Base-by-base conservation (phyloP, 2,797 vertebrate genomes). In the Bovichtus variegatus region DNA sequence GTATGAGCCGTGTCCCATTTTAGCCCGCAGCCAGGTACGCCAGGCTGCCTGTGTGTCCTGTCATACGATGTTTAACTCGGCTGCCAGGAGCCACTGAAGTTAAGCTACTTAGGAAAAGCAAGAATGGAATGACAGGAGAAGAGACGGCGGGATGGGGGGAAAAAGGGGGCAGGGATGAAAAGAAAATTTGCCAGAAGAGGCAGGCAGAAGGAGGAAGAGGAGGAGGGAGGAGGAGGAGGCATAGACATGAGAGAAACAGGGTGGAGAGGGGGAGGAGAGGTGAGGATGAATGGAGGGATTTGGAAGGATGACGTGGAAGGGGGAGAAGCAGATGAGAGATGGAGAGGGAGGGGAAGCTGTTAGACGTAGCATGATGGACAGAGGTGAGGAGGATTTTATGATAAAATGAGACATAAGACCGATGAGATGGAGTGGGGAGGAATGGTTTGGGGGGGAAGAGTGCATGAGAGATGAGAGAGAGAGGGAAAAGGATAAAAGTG, bases 51-150 rank as follows among this genome's bases (percentile, higher is more conserved):
- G 71, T 83, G 81, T 78, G 83, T 80, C 79, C 81, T 74, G 74
- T 84, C 87, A 62, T 64, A 78, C 76, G 69, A 67, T 73, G 83
- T 87, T 89, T 82, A 84, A 85, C 77, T 84, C 81, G 58, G 62
- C 87, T 69, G 68, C 83, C 83, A 81, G 68, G 55, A 92, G 87
- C 82, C 77, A 77, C 36, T 85, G 69, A 85, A 85, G 70, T 83
- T 87, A 92, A 93, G 83, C 90, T 89, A 83, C 86, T 90, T 87
- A 83, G 68, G 65, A 83, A 74, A 78, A 69, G 80, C 76, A 69
- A 88, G 81, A 86, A 90, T 84, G 69, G 76, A 87, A 59, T 9
- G 80, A 85, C 81, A 75, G 89, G 80, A 74, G 84, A 64, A 60
- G 74, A 85, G 78, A 81, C 50, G 68, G 51, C 82, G 71, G 71